Evolutionary conservation across 2,113 vertebrate genomes (phyloP).

Genomic region (Dicentrarchus labrax): DNA sequence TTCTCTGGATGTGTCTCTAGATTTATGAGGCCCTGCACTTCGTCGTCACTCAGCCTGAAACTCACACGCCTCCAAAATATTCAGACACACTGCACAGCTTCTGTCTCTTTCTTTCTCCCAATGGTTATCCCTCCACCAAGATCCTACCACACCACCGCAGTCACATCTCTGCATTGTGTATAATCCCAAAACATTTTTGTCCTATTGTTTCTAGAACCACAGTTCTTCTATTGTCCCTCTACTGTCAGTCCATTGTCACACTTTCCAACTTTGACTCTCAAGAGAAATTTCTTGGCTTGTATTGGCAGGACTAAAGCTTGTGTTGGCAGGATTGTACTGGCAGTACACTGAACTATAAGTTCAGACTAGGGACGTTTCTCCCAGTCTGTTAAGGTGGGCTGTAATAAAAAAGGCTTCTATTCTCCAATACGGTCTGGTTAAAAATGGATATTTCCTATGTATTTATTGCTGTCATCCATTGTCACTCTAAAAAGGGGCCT

Average conservation of each 20-base stretch:
- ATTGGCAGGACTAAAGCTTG: constrained; percentile 54
- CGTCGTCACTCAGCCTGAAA: constrained; percentile 5
- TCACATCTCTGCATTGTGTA: constrained; percentile 41
- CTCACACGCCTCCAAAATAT: constrained; percentile 5
- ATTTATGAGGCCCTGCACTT: constrained; percentile 57
- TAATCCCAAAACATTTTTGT: constrained; percentile 31
- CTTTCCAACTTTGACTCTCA: constrained; percentile 59
- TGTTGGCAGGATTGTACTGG: constrained; percentile 56
- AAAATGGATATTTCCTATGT: not conserved
- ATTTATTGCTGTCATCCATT: constrained; percentile 32
- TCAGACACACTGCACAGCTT: not conserved
- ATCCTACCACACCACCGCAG: constrained; percentile 37
- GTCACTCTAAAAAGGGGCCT: not conserved
- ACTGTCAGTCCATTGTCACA: constrained; percentile 62
- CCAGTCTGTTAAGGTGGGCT: constrained; percentile 38
- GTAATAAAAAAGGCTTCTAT: constrained; percentile 17
- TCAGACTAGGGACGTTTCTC: constrained; percentile 46
- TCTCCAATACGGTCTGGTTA: not conserved
- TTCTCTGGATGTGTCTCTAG: constrained; percentile 54
- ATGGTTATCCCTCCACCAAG: constrained; percentile 1
- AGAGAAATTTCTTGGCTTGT: constrained; percentile 64
- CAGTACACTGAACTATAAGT: constrained; percentile 29
- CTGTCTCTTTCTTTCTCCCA: not conserved
- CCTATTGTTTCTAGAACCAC: constrained; percentile 61
- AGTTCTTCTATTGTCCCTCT: constrained; percentile 52